Evolutionary conservation across 2,888 invertebrate genomes (phyloP).

Genomic region (Acleris sparsana): DNA sequence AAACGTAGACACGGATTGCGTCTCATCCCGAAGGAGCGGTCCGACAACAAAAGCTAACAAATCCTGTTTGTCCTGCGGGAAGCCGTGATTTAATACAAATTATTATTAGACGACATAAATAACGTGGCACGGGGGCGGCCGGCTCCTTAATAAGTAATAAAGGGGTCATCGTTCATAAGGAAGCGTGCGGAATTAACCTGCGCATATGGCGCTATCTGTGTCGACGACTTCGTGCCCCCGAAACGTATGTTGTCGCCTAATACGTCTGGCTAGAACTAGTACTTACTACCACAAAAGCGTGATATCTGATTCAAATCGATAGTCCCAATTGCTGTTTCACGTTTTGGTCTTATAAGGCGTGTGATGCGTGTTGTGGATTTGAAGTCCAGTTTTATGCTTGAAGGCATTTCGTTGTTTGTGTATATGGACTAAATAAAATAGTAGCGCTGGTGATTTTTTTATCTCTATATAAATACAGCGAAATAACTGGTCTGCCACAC

Average conservation of each 20-base stretch:
- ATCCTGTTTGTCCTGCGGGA: conserved; percentile 79
- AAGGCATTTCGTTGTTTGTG: too few relatives aligned
- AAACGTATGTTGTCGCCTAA: neutral
- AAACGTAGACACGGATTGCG: conserved; percentile 58
- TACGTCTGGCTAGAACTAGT: too few relatives aligned
- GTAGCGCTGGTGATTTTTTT: too few relatives aligned
- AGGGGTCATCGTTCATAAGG: conserved; percentile 79
- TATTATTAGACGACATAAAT: conserved; percentile 83
- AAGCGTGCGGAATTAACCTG: conserved; percentile 70
- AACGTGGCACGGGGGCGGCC: conserved; percentile 70
- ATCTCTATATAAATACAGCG: too few relatives aligned
- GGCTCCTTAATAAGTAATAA: conserved; percentile 83
- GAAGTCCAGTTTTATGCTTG: too few relatives aligned
- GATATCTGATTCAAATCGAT: too few relatives aligned
- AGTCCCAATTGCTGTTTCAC: too few relatives aligned
- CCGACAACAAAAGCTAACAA: conserved; percentile 80
- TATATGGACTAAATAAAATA: too few relatives aligned
- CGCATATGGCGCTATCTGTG: conserved; percentile 60
- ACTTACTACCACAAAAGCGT: too few relatives aligned
- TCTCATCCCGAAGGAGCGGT: conserved; percentile 60
- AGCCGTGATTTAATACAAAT: conserved; percentile 83
- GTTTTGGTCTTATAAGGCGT: too few relatives aligned
- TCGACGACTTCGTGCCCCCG: conserved; percentile 5
- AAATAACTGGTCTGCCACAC: too few relatives aligned
- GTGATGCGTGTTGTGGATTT: too few relatives aligned